phyloP scores from a whole-genome alignment of 2,888 invertebrate species.

The Dasysyrphus albostriatus region DNA sequence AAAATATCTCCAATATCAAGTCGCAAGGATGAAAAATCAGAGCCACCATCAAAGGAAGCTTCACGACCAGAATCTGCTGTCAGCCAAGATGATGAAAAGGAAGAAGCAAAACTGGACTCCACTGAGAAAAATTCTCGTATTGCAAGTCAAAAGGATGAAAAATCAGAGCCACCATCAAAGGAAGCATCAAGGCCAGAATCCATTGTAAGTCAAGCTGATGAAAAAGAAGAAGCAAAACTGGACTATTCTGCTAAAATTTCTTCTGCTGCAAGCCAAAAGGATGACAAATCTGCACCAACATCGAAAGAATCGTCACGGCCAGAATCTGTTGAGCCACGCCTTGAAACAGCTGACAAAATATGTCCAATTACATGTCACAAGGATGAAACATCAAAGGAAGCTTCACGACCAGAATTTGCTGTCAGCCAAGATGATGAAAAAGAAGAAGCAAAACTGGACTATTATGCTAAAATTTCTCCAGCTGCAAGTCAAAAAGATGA shows the following conservation, averaged over 20 bases:
- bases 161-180: slow-evolving; percentile 56
- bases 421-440: no score
- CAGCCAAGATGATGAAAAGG: no score
- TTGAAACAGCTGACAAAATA: slow-evolving; percentile 60
- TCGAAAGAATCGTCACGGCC: slow-evolving; percentile 77
- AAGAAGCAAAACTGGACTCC: no score
- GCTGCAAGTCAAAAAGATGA: slow-evolving; percentile 63
- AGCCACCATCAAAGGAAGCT: neutral
- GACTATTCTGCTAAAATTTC: neutral
- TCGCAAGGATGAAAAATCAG: slow-evolving; percentile 56
- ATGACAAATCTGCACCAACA: slow-evolving; percentile 10
- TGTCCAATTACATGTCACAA: slow-evolving; percentile 22
- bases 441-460: no score
- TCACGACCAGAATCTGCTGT: slow-evolving; percentile 4
- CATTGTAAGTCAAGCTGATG: no score
- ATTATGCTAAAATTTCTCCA: slow-evolving; percentile 12
- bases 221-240: no score
- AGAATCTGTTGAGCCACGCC: slow-evolving; percentile 77
- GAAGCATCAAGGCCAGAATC: slow-evolving; percentile 44
- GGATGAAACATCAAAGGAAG: no score
- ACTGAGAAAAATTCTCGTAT: neutral
- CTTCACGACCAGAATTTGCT: no score
- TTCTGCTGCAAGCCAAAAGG: slow-evolving; percentile 45
- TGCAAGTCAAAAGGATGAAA: neutral
- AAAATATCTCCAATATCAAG: slow-evolving; percentile 55